Evolutionary conservation across 2,113 vertebrate genomes (phyloP), one percentile per base, ranked within the genome.

Genomic region (Oostethus manadensis): DNA sequence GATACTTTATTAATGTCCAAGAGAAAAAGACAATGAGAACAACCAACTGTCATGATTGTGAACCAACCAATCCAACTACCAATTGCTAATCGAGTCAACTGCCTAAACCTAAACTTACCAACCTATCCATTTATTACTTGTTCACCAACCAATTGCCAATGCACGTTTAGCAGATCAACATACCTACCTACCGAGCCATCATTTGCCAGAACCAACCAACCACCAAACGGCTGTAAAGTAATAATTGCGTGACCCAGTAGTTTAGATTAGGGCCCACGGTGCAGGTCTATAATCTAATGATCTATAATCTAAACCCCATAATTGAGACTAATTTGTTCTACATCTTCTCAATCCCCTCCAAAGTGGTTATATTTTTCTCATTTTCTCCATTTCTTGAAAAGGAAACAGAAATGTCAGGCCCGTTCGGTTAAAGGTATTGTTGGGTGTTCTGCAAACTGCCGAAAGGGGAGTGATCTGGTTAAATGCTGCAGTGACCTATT

Each of bases 401-500:
- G 80, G 80, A 86, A 85, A 87, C 84, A 77, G 51, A 83, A 84
- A 87, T 62, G 56, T 44, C 67, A 69, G 63, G 66, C 40, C 62
- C 35, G 33, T 76, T 68, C 58, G n/a, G n/a, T n/a, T n/a, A n/a
- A n/a, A 56, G 66, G 54, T 51, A 62, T 56, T 23, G 42, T 50
- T 3, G 62, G 38, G 71, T 62, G 62, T 65, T 60, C 58, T 35
- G 35, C 74, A 50, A 66, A 73, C 49, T 79, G 79, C 74, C 55
- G 55, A 70, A 66, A 77, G 70, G 60, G 63, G 67, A 53, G 64
- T 45, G 0, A 50, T 70, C 70, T 85, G 84, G 86, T 83, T 85
- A 81, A 86, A 86, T 68, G 71, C 78, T 73, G 77, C 76, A 81
- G 78, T 45, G 78, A 70, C 82, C 73, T 84, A 86, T 81, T 74